phyloP scores from a whole-genome alignment of 2,113 vertebrate genomes.

The Mugil cephalus region DNA sequence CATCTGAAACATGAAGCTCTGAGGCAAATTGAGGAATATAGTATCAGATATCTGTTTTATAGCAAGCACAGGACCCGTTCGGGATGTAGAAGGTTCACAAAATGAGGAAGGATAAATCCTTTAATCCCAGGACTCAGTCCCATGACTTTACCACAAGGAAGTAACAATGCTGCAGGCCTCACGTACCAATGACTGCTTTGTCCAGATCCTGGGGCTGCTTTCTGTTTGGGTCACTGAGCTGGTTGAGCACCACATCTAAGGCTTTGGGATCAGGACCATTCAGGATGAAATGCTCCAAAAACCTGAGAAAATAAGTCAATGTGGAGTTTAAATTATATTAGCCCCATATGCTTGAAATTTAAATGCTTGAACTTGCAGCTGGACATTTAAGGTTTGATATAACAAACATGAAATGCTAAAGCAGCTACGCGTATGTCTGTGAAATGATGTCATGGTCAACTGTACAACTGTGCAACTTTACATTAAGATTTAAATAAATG shows the following conservation, averaged over 20 bases:
- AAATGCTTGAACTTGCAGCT: too few species aligned
- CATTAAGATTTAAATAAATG: too few species aligned
- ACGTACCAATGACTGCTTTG: conserved; percentile 75
- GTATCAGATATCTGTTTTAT: too few species aligned
- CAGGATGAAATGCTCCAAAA: conserved; percentile 83
- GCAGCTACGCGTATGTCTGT: background rate
- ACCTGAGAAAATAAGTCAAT: conserved; percentile 52
- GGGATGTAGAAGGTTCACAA: background rate
- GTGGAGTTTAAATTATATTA: background rate
- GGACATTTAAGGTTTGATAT: too few species aligned
- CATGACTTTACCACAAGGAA: conserved; percentile 25
- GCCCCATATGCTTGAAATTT: too few species aligned
- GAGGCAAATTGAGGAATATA: background rate
- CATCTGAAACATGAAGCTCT: too few species aligned
- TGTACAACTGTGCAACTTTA: too few species aligned
- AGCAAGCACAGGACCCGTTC: background rate
- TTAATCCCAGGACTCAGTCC: conserved; percentile 17
- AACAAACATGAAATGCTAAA: background rate
- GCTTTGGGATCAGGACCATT: conserved; percentile 79
- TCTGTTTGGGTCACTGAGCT: conserved; percentile 77
- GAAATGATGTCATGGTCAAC: background rate
- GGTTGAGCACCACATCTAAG: conserved; percentile 68
- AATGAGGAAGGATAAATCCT: background rate
- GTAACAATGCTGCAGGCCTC: conserved; percentile 26
- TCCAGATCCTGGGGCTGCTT: conserved; percentile 81